Base-by-base conservation (phyloP, 2,113 vertebrate genomes). In the Dermatemys mawii region DNA sequence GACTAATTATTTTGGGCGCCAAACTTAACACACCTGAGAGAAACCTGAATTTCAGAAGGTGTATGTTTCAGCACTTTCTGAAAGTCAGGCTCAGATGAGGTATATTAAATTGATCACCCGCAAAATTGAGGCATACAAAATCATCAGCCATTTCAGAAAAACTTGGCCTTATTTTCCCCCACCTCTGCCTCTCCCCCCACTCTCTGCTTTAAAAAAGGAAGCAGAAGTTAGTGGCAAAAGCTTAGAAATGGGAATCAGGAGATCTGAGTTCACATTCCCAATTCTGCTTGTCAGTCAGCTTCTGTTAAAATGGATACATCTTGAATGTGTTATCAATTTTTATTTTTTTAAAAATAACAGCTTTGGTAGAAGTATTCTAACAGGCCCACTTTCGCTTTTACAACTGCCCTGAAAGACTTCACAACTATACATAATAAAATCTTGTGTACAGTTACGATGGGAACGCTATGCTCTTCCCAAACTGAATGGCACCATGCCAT, bases 401-500 rank as follows among this genome's bases (percentile, higher is more conserved):
- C 80, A 90, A 86, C 80, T 90, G 73, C 50, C 88, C 57, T 44
- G 81, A 86, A 41, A 1, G 38, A 91, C 81, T 78, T 87, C 63
- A 60, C 27, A 11, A 26, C 29, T 5, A 14, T 48, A 73, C 51
- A 35, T n/a, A 48, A 87, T 49, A 44, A 17, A 82, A 12, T 14
- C 38, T 53, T 48, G 79, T 78, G 91, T 88, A 75, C 86, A 85
- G 22, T 26, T 49, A 49, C 2, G 85, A 95, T 88, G 10, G 82
- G 94, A 88, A 87, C 79, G 83, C 17, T 41, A 41, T 93, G 89
- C 9, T 55, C 91, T 53, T 80, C 63, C 95, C 19, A 82, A 2
- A 55, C 93, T 41, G 73, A 50, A 85, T 92, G 93, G 95, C 96
- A 79, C 79, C 4, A 0, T 2, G 88, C 95, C 94, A 96, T 7